Percentiles rank a stretch among this genome's conserved stretches.
These are phyloP conservation scores for Enteromius radiatus DNA, from an alignment of 2,797 vertebrate species.

Conservation along the genomic window DNA sequence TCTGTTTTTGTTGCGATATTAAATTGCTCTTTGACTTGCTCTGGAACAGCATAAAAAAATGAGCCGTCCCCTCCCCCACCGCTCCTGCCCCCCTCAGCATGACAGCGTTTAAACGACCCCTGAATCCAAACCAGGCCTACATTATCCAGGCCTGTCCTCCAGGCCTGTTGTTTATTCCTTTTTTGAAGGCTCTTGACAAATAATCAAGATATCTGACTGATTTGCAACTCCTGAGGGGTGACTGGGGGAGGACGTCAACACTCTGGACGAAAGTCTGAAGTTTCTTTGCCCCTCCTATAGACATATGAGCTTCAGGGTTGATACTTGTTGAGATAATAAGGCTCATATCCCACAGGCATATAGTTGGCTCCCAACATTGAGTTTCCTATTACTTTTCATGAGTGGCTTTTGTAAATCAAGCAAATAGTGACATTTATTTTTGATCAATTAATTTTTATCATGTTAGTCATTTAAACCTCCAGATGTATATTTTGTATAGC, in stretches of 20 bases:
- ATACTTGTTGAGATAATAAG: constrained; percentile 59
- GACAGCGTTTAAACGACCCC: constrained; percentile 42
- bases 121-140: constrained; percentile 53
- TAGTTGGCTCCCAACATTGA: not conserved
- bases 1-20: not conserved
- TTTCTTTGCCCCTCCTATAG: constrained; percentile 46
- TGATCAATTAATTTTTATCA: not conserved
- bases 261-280: constrained; percentile 29
- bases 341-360: constrained; percentile 32
- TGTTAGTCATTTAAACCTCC: not conserved
- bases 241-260: constrained; percentile 28
- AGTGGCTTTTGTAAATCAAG: not conserved
- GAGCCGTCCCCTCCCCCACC: not conserved
- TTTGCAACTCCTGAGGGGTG: constrained; percentile 57
- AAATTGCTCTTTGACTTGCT: constrained; percentile 2
- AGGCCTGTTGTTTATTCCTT: constrained; percentile 59
- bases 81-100: constrained; percentile 3
- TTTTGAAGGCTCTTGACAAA: constrained; percentile 59
- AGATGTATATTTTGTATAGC: not conserved
- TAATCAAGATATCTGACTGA: constrained; percentile 63
- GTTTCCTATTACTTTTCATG: constrained; percentile 3
- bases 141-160: constrained; percentile 44
- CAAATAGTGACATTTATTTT: not conserved
- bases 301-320: constrained; percentile 56
- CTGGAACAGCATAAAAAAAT: constrained; percentile 1